Evolutionary conservation across 23 tunicate species (phyloP).

Genomic region (Pegea sp.): DNA sequence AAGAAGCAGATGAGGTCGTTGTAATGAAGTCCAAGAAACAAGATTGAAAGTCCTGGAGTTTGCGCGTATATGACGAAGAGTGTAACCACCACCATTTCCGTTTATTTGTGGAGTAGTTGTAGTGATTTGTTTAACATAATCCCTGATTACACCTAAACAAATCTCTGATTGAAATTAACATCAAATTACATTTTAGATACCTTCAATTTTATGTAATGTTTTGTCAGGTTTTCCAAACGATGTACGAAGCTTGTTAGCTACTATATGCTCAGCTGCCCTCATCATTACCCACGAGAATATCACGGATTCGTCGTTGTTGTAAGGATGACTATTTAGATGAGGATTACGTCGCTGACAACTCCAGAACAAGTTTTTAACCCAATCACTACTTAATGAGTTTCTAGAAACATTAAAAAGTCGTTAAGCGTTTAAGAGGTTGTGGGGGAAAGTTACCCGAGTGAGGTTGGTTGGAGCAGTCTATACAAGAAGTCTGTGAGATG

Average conservation of each 20-base stretch:
- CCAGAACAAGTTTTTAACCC: conserved; percentile 48
- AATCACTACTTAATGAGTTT: too few relatives aligned
- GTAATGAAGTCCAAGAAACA: conserved; percentile 23
- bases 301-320: conserved; percentile 15
- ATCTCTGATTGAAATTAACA: too few relatives aligned
- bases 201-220: conserved; percentile 75
- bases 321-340: not conserved
- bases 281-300: conserved; percentile 58
- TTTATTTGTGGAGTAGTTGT: not conserved
- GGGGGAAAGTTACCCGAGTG: not conserved
- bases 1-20: conserved; percentile 66
- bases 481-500: conserved; percentile 42
- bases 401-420: too few relatives aligned
- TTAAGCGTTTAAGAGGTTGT: not conserved
- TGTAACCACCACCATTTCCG: too few relatives aligned
- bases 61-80: too few relatives aligned
- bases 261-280: conserved; percentile 67
- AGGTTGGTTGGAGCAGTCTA: conserved; percentile 21
- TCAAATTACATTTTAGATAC: too few relatives aligned
- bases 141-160: not conserved
- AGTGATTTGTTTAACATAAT: not conserved
- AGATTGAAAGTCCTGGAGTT: too few relatives aligned
- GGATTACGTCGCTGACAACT: conserved; percentile 32
- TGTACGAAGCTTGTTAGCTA: conserved; percentile 66
- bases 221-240: conserved; percentile 62